Conservation (phyloP, 2,888 invertebrate species). For the Lysandra bellargus region DNA sequence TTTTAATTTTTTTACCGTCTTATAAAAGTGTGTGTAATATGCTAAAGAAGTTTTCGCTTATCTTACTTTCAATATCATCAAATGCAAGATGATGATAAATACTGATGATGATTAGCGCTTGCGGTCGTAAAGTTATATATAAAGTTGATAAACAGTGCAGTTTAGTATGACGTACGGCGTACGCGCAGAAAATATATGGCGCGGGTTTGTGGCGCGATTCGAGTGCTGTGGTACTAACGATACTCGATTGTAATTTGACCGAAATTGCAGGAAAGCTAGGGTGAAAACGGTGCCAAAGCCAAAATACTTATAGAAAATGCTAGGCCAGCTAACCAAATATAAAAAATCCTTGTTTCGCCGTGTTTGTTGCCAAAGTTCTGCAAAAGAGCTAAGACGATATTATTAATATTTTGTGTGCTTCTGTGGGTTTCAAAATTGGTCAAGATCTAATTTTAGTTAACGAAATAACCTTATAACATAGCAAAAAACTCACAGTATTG, state of each 20-base stretch:
- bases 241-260: not conserved
- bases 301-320: no score
- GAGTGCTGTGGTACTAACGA: slow-evolving; percentile 38
- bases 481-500: not conserved
- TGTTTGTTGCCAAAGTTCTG: no score
- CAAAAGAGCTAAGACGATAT: no score
- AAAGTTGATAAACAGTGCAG: slow-evolving; percentile 37
- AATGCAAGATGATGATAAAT: not conserved
- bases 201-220: slow-evolving; percentile 40
- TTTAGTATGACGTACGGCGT: slow-evolving; percentile 26
- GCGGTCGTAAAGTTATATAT: slow-evolving; percentile 31
- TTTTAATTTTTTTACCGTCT: no score
- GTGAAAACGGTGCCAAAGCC: no score
- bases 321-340: no score
- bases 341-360: no score
- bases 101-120: slow-evolving; percentile 3
- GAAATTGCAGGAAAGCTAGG: not conserved
- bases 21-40: no score
- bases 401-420: not conserved
- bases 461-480: not conserved
- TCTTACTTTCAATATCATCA: no score
- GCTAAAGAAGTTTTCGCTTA: no score
- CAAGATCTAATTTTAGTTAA: not conserved
- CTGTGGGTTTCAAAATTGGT: not conserved
- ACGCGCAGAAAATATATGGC: slow-evolving; percentile 25